These are phyloP conservation scores for Listronotus bonariensis DNA, from an alignment of 1,140 invertebrate species.

Conservation along the genomic window DNA sequence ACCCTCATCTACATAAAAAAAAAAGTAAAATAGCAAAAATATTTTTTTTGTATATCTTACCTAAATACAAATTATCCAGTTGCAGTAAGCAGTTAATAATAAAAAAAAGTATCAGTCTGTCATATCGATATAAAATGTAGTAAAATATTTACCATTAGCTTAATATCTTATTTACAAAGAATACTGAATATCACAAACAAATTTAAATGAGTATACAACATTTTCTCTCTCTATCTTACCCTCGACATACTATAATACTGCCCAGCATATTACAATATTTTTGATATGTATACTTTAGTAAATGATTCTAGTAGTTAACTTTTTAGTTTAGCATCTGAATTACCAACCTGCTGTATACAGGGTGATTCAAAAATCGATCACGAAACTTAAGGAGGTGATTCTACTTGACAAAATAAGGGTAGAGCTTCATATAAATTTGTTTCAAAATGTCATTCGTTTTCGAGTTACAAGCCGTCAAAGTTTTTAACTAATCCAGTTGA, in stretches of 20 bases:
- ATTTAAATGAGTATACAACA: slow-evolving; percentile 35
- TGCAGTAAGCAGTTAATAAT: slow-evolving; percentile 23
- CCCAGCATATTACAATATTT: slow-evolving; percentile 17
- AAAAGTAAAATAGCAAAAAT: no score
- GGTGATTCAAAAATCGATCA: no score
- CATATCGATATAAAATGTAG: slow-evolving; percentile 39
- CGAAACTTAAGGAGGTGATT: no score
- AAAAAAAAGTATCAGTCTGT: slow-evolving; percentile 40
- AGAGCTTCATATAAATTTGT: no score
- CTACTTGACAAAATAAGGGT: no score
- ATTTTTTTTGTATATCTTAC: slow-evolving; percentile 16
- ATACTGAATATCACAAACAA: slow-evolving; percentile 40
- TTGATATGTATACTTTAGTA: slow-evolving; percentile 22
- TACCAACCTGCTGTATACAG: no score
- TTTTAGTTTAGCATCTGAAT: neutral
- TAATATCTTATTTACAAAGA: slow-evolving; percentile 40
- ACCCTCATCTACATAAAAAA: no score
- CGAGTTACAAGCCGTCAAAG: no score
- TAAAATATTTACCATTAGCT: slow-evolving; percentile 42
- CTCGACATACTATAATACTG: slow-evolving; percentile 13
- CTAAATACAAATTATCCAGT: slow-evolving; percentile 21
- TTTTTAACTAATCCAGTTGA: no score
- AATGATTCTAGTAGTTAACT: slow-evolving; percentile 11
- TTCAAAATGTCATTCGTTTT: no score
- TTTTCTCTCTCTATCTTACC: slow-evolving; percentile 17